Evolutionary conservation across 2,888 invertebrate genomes (phyloP), one percentile per base, ranked within the genome.

Genomic region (Metopia argyrocephala): DNA sequence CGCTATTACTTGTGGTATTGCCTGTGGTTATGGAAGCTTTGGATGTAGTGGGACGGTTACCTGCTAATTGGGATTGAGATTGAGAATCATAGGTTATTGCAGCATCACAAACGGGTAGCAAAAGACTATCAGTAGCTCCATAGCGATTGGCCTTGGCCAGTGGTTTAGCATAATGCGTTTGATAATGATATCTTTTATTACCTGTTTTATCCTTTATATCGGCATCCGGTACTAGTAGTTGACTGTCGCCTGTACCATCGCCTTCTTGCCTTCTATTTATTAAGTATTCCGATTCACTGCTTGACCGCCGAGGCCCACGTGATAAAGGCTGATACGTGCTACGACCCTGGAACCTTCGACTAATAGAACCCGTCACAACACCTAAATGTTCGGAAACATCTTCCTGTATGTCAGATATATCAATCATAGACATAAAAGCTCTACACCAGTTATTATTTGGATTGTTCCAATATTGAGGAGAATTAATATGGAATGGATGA

Each of bases 351-450:
- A 96, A 93, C 82, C 95, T 92, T 54, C 96, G 92, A 87, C 95
- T 95, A 83, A 96, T 93, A 18, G 95, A 94, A 85, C 95, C 95
- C 84, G 94, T 94, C 56, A 98, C 96, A 76, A 97, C 97, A 18
- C 96, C 96, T 74, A 98, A 93, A 89, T 98, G 98, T 88, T 98
- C 98, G 31, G 95, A 94, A 65, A 98, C 95, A 89, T 98, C 98
- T 81, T 95, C 94, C 84, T 96, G 96, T 50, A 98, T 97, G 90
- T 98, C 98, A 0, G 97, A 96, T n/a, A 98, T 94, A 89, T 98
- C 98, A 94, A 97, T 97, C 97, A 98, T 98, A 20, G 97, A 96
- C 82, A 95, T 91, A 90, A 97, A 96, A 0, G 96, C 95, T 59
- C 94, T 93, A 86, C 96, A 95, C 89, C 96, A 95, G 83, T 87